These are phyloP conservation scores for Amphipyra berbera DNA, from an alignment of 2,888 invertebrate species.

Conservation along the genomic window DNA sequence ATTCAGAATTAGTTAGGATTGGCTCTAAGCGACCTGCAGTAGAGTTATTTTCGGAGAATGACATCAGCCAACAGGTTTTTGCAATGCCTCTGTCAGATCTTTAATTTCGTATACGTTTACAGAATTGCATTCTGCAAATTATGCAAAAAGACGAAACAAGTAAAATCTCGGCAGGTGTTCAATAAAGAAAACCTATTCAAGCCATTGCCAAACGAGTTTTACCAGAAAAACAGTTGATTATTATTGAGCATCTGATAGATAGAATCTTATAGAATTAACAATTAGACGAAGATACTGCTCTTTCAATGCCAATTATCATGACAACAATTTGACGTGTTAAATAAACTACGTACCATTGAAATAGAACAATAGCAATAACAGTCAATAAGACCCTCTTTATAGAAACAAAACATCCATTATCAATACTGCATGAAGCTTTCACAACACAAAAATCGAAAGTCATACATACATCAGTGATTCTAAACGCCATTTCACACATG, in stretches of 20 bases:
- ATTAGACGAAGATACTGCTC: too few relatives aligned
- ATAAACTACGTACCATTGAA: constrained; percentile 18
- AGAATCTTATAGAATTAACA: too few relatives aligned
- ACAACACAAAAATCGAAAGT: constrained; percentile 74
- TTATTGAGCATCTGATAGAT: too few relatives aligned
- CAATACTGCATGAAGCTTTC: constrained; percentile 55
- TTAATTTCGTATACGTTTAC: constrained; percentile 33
- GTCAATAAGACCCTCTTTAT: constrained; percentile 32
- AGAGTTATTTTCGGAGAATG: constrained; percentile 46
- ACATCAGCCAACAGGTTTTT: constrained; percentile 50
- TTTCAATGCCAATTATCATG: background rate
- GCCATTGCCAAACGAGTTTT: background rate
- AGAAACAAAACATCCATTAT: constrained; percentile 49
- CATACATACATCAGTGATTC: constrained; percentile 62
- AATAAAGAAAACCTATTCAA: background rate
- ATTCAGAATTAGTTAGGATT: constrained; percentile 31
- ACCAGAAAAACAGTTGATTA: too few relatives aligned
- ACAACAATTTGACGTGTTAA: constrained; percentile 12
- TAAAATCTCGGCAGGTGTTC: background rate
- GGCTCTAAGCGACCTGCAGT: constrained; percentile 22
- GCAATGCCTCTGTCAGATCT: constrained; percentile 30
- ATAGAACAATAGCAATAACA: constrained; percentile 34
- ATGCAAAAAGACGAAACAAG: constrained; percentile 8
- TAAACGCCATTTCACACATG: constrained; percentile 64
- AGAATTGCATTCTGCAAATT: constrained; percentile 31